Evolutionary conservation across 2,797 vertebrate genomes (phyloP), one percentile per base, ranked within the genome.

Genomic region (Rachycentron canadum): DNA sequence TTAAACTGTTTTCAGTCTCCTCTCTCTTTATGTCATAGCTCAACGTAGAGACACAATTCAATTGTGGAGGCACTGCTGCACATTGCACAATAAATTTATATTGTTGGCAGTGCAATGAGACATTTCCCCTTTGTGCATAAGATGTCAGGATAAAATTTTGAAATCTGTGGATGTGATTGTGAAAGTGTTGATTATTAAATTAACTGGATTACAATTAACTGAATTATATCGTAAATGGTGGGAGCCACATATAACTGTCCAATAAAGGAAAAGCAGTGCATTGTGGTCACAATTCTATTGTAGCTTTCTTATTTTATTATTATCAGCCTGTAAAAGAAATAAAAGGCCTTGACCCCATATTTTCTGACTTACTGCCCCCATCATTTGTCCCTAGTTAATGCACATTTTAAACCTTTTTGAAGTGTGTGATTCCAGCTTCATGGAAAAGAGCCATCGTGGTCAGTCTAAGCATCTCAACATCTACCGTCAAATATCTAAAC

Each of bases 1-100:
- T 90, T 93, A 90, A 88, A 86, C 76, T 78, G 78, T 84, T 93
- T 87, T 81, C 82, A 77, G 76, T 79, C 79, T 85, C 87, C 83
- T 87, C 85, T 85, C 56, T 78, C 32, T 84, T 65, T 58, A n/a
- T 82, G 81, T 81, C 79, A 73, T 82, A 88, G 60, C 86, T 89
- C 84, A 84, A 72, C 80, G 75, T 64, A 87, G 67, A 69, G 64
- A 86, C 82, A 82, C 75, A 86, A 82, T 91, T 90, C 76, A 81
- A 82, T 90, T 90, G 86, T 11, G 10, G 76, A 80, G 72, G 68
- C 73, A 53, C 71, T 78, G 83, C 83, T 43, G 52, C 72, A 79
- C 78, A 69, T 41, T 73, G 81, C 66, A 68, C 81, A 69, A 57
- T 69, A 73, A 73, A 81, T 82, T 79, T 45, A 63, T 81, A 68